phyloP scores from a whole-genome alignment of 2,797 vertebrate genomes.

The Characodon lateralis region DNA sequence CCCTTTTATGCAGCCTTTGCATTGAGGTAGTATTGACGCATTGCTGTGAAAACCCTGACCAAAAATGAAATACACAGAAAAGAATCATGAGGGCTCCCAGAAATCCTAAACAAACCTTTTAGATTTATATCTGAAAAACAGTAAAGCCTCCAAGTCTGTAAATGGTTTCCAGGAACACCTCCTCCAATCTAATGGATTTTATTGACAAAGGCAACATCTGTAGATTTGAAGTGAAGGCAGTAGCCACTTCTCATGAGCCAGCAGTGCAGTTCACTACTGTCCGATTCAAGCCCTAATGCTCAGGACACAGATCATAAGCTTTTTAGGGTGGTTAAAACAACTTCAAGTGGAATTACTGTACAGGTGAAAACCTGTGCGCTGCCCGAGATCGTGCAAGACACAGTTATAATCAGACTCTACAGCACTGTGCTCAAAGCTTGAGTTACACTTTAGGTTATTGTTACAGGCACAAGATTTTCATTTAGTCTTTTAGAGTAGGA shows the following conservation, averaged over 20 bases:
- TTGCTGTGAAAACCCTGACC: background rate
- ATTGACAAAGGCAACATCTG: background rate
- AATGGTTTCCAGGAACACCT: background rate
- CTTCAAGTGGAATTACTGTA: background rate
- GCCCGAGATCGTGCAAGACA: background rate
- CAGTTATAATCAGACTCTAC: background rate
- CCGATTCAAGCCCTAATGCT: background rate
- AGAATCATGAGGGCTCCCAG: background rate
- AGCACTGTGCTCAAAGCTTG: background rate
- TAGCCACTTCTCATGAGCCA: background rate
- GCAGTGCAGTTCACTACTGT: background rate
- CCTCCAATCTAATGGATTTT: background rate
- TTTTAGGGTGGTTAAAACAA: background rate
- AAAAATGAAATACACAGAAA: background rate
- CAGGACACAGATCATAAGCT: background rate
- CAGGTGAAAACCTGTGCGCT: background rate
- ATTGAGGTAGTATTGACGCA: background rate
- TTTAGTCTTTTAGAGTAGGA: background rate
- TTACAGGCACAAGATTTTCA: background rate
- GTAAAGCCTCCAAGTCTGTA: background rate
- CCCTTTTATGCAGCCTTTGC: background rate
- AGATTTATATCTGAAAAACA: background rate
- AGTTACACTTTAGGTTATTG: background rate
- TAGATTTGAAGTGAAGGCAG: background rate
- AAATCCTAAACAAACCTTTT: constrained; percentile 2